Conservation (phyloP, 2,113 vertebrate genomes). For the Pollimyrus isidori region DNA sequence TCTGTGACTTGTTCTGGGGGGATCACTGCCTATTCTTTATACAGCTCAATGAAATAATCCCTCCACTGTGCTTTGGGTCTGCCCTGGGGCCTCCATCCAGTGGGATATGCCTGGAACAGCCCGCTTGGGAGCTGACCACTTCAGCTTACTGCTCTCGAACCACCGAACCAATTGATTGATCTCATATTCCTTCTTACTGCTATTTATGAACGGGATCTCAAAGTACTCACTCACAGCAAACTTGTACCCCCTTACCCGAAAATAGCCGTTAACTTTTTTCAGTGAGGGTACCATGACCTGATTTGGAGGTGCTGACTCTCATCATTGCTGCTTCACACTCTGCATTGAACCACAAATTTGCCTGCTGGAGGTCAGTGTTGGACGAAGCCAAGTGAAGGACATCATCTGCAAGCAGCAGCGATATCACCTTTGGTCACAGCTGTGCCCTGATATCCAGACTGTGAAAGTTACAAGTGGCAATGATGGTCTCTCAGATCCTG, state of each 20-base stretch:
- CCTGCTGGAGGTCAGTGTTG: not conserved
- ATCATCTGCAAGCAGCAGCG: not conserved
- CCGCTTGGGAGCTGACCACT: too few relatives aligned
- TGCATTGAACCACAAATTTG: not conserved
- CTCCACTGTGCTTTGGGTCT: not conserved
- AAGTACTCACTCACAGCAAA: not conserved
- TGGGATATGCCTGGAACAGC: not conserved
- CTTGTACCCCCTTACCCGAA: not conserved
- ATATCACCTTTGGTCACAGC: not conserved
- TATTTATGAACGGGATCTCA: not conserved
- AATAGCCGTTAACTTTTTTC: not conserved
- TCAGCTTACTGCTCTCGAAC: not conserved
- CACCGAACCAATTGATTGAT: not conserved
- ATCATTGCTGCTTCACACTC: not conserved
- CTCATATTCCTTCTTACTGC: not conserved
- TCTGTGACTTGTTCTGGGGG: not conserved
- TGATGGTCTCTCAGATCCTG: not conserved
- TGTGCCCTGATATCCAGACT: not conserved
- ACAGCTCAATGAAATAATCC: not conserved
- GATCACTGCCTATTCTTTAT: not conserved
- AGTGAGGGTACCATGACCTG: not conserved
- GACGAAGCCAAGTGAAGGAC: not conserved
- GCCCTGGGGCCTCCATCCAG: not conserved
- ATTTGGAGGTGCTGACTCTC: not conserved
- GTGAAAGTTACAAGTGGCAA: not conserved